Evolutionary conservation across 2,113 vertebrate genomes (phyloP), one percentile per base, ranked within the genome.

Genomic region (Gadus chalcogrammus): DNA sequence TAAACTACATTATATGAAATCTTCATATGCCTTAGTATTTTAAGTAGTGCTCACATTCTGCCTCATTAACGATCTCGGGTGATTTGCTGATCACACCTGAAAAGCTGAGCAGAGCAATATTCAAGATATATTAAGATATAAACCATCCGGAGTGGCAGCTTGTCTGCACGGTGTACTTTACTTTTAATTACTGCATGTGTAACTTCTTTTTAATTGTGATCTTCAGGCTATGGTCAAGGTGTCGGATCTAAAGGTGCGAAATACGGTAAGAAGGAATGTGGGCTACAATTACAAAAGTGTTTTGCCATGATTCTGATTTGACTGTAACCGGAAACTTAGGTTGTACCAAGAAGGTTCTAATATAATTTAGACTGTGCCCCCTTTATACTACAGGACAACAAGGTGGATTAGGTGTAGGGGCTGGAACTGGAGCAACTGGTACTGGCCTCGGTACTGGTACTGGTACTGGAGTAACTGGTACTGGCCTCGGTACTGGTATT

Each of bases 181-280:
- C 38, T 60, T 60, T 18, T 22, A 61, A 22, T 12, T 22, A 61
- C n/a, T 12, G 9, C 22, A n/a, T 61, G 59, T 48, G 1, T 61
- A 61, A 18, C 22, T 61, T 48, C 22, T 61, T 48, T 7, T 48
- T 9, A 48, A 48, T 48, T 83, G 60, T 56, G 20, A 72, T 79
- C 27, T 60, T 28, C 70, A 91, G 88, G 87, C 3, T 87, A 77
- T 6, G 85, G 84, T 20, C 80, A 31, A 38, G 72, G 75, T 15
- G 65, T 70, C 69, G 84, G 72, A 71, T 86, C 82, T 69, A 92
- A 91, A 83, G 85, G 78, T 78, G 84, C 84, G 20, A 92, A 91
- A 74, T 90, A 89, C 15, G 87, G 86, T 90, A 85, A 73, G 69
- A 15, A 67, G 52, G 7, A 12, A 13, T 56, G 70, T 48, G 52